Conservation (phyloP, 2,888 invertebrate genomes). For the Lissonota sp. region DNA sequence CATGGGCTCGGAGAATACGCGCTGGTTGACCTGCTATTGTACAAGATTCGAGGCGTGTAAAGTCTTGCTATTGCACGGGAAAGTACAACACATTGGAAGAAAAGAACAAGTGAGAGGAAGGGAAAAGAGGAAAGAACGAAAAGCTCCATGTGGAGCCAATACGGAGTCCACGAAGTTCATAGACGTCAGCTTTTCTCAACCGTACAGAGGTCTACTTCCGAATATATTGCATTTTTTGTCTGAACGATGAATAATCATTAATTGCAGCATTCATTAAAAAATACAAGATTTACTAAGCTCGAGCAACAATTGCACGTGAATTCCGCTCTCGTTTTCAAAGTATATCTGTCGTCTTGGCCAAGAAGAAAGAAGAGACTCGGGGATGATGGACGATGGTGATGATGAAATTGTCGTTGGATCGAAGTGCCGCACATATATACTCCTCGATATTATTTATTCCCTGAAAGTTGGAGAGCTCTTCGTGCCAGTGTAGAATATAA, state of each 20-base stretch:
- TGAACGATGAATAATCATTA: conserved; percentile 25
- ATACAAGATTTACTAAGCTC: background rate
- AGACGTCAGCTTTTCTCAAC: conserved; percentile 15
- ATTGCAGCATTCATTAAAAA: background rate
- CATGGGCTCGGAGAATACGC: too few species aligned
- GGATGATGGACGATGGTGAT: too few species aligned
- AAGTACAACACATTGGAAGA: conserved; percentile 9
- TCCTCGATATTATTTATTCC: too few species aligned
- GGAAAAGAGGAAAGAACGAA: conserved; percentile 21
- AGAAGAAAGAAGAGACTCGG: too few species aligned
- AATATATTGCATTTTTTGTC: too few species aligned
- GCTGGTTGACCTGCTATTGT: conserved; percentile 27
- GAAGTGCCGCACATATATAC: background rate
- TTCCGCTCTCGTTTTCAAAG: too few species aligned
- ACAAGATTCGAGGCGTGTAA: conserved; percentile 28
- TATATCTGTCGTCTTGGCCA: too few species aligned
- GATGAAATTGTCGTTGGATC: background rate
- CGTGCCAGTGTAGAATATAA: conserved; percentile 11
- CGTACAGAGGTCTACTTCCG: too few species aligned
- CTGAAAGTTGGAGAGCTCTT: background rate
- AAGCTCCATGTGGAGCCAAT: conserved; percentile 41
- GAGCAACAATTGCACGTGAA: too few species aligned
- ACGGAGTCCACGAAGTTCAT: conserved; percentile 35
- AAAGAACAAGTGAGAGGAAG: background rate
- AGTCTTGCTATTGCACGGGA: conserved; percentile 17